phyloP scores from a whole-genome alignment of 1,140 invertebrate species.

The Diorhabda carinulata region DNA sequence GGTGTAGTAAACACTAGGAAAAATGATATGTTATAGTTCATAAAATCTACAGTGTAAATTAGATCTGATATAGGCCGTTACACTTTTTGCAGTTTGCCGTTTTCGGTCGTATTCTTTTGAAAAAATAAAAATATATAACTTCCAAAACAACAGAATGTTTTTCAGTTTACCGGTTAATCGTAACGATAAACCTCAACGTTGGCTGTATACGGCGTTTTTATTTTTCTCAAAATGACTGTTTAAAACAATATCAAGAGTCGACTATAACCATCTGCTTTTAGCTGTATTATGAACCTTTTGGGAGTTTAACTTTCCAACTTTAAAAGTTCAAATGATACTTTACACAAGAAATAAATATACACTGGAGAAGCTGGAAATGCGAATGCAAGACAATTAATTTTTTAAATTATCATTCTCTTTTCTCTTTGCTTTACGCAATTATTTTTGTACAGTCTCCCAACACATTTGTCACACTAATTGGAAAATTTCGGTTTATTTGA shows the following conservation, averaged over 20 bases:
- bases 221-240: conserved; percentile 1
- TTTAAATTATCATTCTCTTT: not conserved
- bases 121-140: not conserved
- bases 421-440: not conserved
- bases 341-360: conserved; percentile 2
- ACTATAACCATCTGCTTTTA: not conserved
- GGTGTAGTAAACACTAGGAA: too few relatives aligned
- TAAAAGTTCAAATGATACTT: not conserved
- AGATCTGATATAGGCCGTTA: too few relatives aligned
- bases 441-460: too few relatives aligned
- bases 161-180: not conserved
- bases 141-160: not conserved
- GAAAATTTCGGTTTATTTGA: too few relatives aligned
- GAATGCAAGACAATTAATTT: not conserved
- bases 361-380: not conserved
- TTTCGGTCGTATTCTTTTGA: not conserved
- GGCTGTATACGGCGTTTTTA: not conserved
- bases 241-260: conserved; percentile 2
- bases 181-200: not conserved
- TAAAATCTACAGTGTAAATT: too few relatives aligned
- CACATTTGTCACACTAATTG: too few relatives aligned
- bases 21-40: too few relatives aligned
- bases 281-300: not conserved
- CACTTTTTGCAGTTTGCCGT: too few relatives aligned
- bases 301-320: not conserved